phyloP scores from a whole-genome alignment of 1,140 invertebrate genomes.

The Panagrolaimus sp. region DNA sequence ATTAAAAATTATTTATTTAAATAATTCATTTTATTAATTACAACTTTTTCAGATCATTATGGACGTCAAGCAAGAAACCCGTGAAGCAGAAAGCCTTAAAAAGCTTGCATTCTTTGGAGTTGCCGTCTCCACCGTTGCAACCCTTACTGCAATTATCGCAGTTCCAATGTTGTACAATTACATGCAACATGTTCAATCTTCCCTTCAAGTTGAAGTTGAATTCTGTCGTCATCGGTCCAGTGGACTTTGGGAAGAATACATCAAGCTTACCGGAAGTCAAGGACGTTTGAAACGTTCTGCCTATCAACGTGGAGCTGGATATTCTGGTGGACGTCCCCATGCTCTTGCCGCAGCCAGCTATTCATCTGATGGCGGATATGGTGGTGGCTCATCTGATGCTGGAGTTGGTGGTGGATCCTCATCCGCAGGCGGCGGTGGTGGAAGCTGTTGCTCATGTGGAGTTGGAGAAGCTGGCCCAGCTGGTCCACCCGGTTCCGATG shows the following conservation, averaged over 20 bases:
- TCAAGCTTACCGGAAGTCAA: conserved; percentile 3
- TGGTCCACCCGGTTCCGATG: conserved; percentile 38
- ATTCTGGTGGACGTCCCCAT: background rate
- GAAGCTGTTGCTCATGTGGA: conserved; percentile 15
- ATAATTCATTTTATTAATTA: too few species aligned
- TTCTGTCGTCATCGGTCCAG: conserved; percentile 47
- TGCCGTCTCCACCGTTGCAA: conserved; percentile 48
- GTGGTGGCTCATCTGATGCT: background rate
- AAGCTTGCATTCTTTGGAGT: conserved; percentile 46
- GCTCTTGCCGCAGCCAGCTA: conserved; percentile 6
- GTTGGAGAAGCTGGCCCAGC: conserved; percentile 18
- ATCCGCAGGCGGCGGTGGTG: background rate
- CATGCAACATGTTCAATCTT: conserved; percentile 51
- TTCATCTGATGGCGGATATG: background rate
- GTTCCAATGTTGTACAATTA: conserved; percentile 54
- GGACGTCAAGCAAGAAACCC: conserved; percentile 7
- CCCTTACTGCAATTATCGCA: conserved; percentile 45
- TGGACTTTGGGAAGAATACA: conserved; percentile 40
- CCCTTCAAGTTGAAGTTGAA: conserved; percentile 46
- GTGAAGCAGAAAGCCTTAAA: conserved; percentile 39
- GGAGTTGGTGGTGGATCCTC: background rate
- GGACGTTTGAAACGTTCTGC: background rate
- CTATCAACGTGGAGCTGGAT: background rate
- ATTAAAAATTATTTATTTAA: too few species aligned
- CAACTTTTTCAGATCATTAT: background rate